phyloP scores from a whole-genome alignment of 2,113 vertebrate species.

The Eclectus roratus region DNA sequence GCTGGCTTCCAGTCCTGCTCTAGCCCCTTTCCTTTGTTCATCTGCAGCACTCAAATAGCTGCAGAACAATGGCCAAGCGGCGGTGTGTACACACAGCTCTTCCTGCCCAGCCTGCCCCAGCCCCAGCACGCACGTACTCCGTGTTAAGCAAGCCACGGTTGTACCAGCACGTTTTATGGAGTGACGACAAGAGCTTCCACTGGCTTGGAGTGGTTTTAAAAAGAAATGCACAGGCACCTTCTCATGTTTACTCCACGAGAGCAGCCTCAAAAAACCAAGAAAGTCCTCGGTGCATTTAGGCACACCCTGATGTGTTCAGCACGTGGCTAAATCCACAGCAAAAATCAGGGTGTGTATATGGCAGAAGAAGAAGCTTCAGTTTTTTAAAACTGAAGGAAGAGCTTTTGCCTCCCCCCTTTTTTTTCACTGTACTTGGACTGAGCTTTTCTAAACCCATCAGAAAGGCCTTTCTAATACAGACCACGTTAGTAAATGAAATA shows the following conservation, averaged over 20 bases:
- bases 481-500: not conserved
- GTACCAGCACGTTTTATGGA: not conserved
- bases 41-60: constrained; percentile 31
- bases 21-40: constrained; percentile 39
- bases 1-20: constrained; percentile 27
- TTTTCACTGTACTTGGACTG: not conserved
- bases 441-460: not conserved
- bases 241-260: not conserved
- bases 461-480: not conserved
- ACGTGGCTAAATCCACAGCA: not conserved
- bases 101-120: constrained; percentile 38
- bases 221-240: not conserved
- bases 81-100: constrained; percentile 41
- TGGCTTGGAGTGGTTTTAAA: not conserved
- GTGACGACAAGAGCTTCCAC: not conserved
- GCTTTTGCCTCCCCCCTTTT: not conserved
- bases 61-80: not conserved
- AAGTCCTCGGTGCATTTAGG: not conserved
- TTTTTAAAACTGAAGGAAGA: not conserved
- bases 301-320: not conserved
- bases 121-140: not conserved
- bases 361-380: not conserved
- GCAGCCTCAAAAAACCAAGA: not conserved
- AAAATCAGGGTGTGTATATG: not conserved
- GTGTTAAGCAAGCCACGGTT: not conserved